Percentiles rank a stretch among this genome's conserved stretches.
phyloP scores from a whole-genome alignment of 1,140 invertebrate species.

The Leptinotarsa undecemlineata region DNA sequence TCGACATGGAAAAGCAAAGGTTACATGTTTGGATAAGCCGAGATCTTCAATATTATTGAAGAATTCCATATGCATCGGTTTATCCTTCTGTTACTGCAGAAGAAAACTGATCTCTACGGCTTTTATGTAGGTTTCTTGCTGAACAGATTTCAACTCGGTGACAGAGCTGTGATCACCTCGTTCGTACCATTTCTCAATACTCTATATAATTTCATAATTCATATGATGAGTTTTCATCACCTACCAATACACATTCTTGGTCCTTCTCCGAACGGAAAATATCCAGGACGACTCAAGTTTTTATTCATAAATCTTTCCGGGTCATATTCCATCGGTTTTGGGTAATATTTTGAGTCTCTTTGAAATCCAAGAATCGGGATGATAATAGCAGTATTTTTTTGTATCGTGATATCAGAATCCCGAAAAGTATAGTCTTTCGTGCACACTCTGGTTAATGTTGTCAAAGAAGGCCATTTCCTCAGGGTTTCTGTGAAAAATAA shows the following conservation, averaged over 20 bases:
- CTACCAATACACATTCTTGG: constrained; percentile 29
- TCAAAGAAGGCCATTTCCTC: constrained; percentile 8
- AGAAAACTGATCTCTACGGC: too few relatives aligned
- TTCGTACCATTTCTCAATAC: background rate
- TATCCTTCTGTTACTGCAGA: too few relatives aligned
- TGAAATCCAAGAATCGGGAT: constrained; percentile 11
- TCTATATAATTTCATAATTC: background rate
- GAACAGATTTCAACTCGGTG: too few relatives aligned
- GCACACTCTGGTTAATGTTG: constrained; percentile 15
- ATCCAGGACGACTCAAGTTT: background rate
- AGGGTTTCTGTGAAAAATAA: background rate
- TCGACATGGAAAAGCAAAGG: too few relatives aligned
- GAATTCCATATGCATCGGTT: too few relatives aligned
- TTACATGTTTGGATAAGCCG: too few relatives aligned
- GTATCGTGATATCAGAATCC: background rate
- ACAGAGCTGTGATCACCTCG: too few relatives aligned
- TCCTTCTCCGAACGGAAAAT: constrained; percentile 26
- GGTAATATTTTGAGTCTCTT: constrained; percentile 25
- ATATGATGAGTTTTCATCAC: background rate
- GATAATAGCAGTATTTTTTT: constrained; percentile 7
- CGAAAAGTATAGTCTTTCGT: constrained; percentile 12
- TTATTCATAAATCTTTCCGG: constrained; percentile 16
- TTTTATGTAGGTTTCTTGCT: too few relatives aligned
- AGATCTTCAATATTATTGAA: too few relatives aligned
- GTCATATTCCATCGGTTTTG: constrained; percentile 19